phyloP scores from a whole-genome alignment of 2,113 vertebrate species.

The Oryzias javanicus region DNA sequence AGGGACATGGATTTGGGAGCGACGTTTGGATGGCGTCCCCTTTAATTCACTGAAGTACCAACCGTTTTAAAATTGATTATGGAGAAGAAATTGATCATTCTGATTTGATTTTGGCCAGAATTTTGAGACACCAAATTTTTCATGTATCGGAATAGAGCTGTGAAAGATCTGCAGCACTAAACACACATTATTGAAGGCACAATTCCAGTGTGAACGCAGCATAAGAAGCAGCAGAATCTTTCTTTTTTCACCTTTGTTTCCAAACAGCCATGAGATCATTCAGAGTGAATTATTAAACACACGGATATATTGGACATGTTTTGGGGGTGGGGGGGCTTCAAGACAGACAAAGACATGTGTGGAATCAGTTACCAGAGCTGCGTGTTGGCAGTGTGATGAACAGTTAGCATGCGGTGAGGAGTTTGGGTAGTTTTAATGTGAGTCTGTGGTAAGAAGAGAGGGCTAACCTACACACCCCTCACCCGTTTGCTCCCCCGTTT shows the following conservation, averaged over 20 bases:
- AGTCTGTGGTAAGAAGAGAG: conserved; percentile 72
- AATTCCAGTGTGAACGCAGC: no score
- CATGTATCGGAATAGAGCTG: no score
- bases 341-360: conserved; percentile 80
- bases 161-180: no score
- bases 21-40: no score
- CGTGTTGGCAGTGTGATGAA: conserved; percentile 66
- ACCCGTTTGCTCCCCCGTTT: conserved; percentile 7
- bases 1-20: no score
- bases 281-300: conserved; percentile 56
- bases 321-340: conserved; percentile 31
- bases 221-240: no score
- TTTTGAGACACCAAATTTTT: no score
- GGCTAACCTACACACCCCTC: conserved; percentile 48
- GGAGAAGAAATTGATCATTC: no score
- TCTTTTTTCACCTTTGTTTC: background rate
- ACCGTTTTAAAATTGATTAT: no score
- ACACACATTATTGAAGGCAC: no score
- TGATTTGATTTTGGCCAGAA: no score
- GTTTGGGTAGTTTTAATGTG: conserved; percentile 47
- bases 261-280: conserved; percentile 56
- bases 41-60: no score
- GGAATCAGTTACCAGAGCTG: conserved; percentile 71
- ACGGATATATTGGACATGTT: conserved; percentile 58
- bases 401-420: conserved; percentile 60